Evolutionary conservation across 2,797 vertebrate species (phyloP), one percentile per base, ranked within the genome.

Genomic region (Sebastes matsubarae): DNA sequence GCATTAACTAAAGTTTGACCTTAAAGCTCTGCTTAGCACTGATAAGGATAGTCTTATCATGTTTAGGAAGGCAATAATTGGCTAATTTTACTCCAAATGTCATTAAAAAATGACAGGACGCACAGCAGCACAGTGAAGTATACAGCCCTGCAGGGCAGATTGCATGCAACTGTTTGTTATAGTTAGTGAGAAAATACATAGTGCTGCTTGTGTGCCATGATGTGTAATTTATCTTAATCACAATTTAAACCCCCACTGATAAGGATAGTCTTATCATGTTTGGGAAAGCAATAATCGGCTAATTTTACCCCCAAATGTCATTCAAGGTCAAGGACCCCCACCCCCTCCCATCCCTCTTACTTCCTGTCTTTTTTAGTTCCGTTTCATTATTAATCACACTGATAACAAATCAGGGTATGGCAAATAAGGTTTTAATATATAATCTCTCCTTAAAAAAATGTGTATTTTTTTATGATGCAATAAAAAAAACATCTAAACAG

Each of bases 321-420:
- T 75, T 88, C 85, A 90, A 92, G 90, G 87, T 92, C 88, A 87
- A 83, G 27, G 46, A 58, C 5, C 5, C 18, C 22, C 32, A n/a
- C 3, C 14, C 8, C 46, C 12, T 27, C n/a, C 22, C 27, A 25
- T 38, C 14, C 13, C 8, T 50, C 3, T 9, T 7, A 8, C 38
- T 46, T 68, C 60, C 10, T 50, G 1, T 14, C 27, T 68, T 8
- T 24, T 25, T 58, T 13, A 57, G 34, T 69, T 76, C 55, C 70
- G 20, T 85, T 83, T 81, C 63, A 81, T 6, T 65, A 9, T 72
- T 68, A 46, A 12, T 59, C 22, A 32, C 50, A 38, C 32, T 30
- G 34, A 30, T 20, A 24, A 38, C 9, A 9, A 16, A 50, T 46
- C 24, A 2, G 8, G 29, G 22, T 27, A 3, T 42, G 6, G 25